phyloP scores from a whole-genome alignment of 2,797 vertebrate species.

The Rhinatrema bivittatum region DNA sequence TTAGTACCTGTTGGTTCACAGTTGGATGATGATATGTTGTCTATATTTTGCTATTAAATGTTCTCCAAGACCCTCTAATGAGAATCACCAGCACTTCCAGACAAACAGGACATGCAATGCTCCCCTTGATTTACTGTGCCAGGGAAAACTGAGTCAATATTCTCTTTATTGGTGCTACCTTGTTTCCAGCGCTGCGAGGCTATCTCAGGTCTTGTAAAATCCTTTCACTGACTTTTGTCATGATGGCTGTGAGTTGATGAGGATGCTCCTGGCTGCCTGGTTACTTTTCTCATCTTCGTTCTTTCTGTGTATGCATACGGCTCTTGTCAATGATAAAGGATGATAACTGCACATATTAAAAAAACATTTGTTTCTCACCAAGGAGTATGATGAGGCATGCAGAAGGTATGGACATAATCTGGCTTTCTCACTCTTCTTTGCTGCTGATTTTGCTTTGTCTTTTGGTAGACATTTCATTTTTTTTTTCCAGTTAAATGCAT shows the following conservation, averaged over 20 bases:
- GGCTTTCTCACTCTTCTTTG: too few relatives aligned
- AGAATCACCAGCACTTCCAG: too few relatives aligned
- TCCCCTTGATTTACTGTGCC: too few relatives aligned
- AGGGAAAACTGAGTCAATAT: too few relatives aligned
- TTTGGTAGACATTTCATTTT: neutral
- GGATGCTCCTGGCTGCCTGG: neutral
- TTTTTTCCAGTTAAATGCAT: neutral
- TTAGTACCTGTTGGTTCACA: too few relatives aligned
- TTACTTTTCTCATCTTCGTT: neutral
- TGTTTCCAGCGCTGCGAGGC: neutral
- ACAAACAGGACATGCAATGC: too few relatives aligned
- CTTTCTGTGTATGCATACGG: neutral
- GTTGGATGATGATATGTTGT: too few relatives aligned
- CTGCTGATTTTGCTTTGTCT: too few relatives aligned
- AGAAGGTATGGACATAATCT: slow-evolving; percentile 2
- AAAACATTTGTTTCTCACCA: slow-evolving; percentile 9
- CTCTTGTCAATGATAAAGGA: slow-evolving; percentile 6
- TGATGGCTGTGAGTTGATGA: neutral
- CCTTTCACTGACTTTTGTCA: neutral
- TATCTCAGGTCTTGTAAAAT: neutral
- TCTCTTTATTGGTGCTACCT: too few relatives aligned
- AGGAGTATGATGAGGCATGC: slow-evolving; percentile 16
- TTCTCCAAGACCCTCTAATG: too few relatives aligned
- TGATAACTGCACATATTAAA: slow-evolving; percentile 3
- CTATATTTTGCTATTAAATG: too few relatives aligned